Evolutionary conservation across 2,888 invertebrate species (phyloP).

Genomic region (Amiota mariae): DNA sequence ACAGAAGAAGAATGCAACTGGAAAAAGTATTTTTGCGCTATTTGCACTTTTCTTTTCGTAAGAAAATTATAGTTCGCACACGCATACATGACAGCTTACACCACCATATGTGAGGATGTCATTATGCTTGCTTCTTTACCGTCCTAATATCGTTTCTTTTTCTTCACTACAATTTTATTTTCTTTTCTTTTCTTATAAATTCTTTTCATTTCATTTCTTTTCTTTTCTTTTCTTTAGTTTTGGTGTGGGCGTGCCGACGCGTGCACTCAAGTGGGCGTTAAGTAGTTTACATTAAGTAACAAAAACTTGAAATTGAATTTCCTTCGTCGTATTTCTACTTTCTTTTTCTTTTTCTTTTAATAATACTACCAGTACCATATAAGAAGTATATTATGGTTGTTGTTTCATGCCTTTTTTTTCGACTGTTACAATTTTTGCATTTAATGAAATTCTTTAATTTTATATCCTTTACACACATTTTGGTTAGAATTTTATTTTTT

Average conservation of each 20-base stretch:
- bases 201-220: too few relatives aligned
- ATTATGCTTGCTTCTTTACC: slow-evolving; percentile 34
- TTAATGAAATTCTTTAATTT: not conserved
- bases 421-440: slow-evolving; percentile 12
- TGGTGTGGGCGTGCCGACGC: slow-evolving; percentile 41
- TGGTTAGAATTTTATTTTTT: too few relatives aligned
- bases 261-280: slow-evolving; percentile 45
- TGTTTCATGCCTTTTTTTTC: slow-evolving; percentile 31
- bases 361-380: too few relatives aligned
- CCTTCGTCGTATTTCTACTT: slow-evolving; percentile 49
- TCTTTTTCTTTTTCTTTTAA: slow-evolving; percentile 28
- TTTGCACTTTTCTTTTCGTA: slow-evolving; percentile 62
- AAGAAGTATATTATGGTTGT: not conserved
- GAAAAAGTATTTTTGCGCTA: slow-evolving; percentile 63
- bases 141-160: slow-evolving; percentile 30
- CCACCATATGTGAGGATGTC: not conserved
- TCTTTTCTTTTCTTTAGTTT: not conserved
- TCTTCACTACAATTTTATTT: too few relatives aligned
- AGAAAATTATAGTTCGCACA: slow-evolving; percentile 53
- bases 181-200: too few relatives aligned
- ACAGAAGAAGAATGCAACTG: too few relatives aligned
- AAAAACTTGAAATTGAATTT: slow-evolving; percentile 65
- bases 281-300: slow-evolving; percentile 67
- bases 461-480: not conserved
- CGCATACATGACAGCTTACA: not conserved